Base-by-base conservation (phyloP, 2,888 invertebrate species). In the Sarcophaga variegata region DNA sequence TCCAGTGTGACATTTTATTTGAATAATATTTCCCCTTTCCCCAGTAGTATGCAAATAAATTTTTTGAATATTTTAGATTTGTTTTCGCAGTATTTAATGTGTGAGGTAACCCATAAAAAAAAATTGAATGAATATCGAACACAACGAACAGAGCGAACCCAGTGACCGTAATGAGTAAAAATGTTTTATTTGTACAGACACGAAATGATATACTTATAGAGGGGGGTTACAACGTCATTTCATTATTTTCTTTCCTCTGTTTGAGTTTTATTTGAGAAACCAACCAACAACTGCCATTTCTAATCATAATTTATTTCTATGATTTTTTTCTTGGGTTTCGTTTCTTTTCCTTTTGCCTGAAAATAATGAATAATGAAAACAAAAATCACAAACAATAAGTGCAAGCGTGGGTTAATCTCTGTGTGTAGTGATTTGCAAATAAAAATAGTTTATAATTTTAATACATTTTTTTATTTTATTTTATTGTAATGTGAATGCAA, bases 261-360 rank as follows among this genome's bases (percentile, higher is more conserved):
- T n/a, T 67, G 0, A 17, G 1, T 45, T 67, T 45, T 10, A 45
- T 45, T 11, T 69, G 60, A 70, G 60, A 83, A 76, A 70, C 59
- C 60, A 71, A 71, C 37, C 37, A 37, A 10, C 37, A 37, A 37
- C 37, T 45, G 45, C 47, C 10, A 59, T 63, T 54, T 71, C 25
- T 70, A 77, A 77, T 82, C 81, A 76, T 37, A 76, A 75, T 62
- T 81, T 81, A 67, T 81, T 78, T 54, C 45, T 27, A 47, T 60
- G 37, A 37, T 37, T 37, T 37, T 37, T 8, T 37, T 37, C 10
- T 8, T 10, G 37, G 37, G 0, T 37, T 37, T 1, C 37, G 2
- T 37, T 6, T 37, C 8, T 37, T 37, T 37, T 37, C 37, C 37
- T 37, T 37, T 37, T 37, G 37, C 10, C 37, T 37, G 37, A 37